These are phyloP conservation scores for Calidris pygmaea DNA, from an alignment of 2,113 vertebrate genomes.

Conservation along the genomic window DNA sequence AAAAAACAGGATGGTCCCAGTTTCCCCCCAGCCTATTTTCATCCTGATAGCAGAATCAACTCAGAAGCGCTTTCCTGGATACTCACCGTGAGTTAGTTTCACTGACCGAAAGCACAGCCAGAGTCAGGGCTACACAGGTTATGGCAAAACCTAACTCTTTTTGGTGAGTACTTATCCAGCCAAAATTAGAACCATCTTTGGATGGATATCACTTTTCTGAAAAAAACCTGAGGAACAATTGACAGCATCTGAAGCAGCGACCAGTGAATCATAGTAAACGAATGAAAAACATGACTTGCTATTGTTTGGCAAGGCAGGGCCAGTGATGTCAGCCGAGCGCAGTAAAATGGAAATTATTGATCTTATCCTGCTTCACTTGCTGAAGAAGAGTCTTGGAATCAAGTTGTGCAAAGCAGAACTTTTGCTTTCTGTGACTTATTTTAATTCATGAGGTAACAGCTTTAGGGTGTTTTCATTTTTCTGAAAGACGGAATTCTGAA, in stretches of 20 bases:
- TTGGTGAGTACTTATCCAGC: neutral
- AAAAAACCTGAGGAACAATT: neutral
- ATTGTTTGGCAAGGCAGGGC: neutral
- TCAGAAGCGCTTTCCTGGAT: neutral
- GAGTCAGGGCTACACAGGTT: neutral
- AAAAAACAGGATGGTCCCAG: neutral
- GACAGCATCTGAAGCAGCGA: neutral
- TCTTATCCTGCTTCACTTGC: neutral
- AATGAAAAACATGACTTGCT: neutral
- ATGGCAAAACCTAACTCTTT: neutral
- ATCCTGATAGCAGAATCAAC: neutral
- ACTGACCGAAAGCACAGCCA: fast-evolving
- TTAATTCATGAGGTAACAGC: neutral
- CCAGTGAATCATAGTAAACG: neutral
- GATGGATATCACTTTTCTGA: neutral
- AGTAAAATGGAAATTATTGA: neutral
- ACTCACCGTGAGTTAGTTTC: neutral
- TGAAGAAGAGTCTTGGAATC: neutral
- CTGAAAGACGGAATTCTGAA: neutral
- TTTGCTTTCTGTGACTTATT: neutral
- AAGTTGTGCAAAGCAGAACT: neutral
- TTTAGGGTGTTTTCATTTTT: neutral
- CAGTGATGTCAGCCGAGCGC: neutral
- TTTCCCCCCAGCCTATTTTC: neutral
- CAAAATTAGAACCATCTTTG: neutral